Conservation (phyloP, 2,113 vertebrate genomes). For the Leptosomus discolor region DNA sequence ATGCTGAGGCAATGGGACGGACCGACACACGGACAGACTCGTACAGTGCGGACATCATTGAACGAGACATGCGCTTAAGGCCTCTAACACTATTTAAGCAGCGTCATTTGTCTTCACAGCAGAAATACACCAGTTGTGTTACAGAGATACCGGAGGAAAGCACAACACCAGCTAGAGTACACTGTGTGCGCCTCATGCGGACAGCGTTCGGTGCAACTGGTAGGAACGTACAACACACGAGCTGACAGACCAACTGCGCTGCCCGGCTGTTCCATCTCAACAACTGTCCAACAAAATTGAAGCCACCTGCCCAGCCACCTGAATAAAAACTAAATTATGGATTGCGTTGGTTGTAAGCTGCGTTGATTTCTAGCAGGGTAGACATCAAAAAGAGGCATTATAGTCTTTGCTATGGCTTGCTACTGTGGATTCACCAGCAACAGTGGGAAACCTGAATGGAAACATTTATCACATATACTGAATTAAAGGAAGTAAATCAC, state of each 20-base stretch:
- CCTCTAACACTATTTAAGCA: slow-evolving; percentile 70
- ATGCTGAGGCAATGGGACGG: background rate
- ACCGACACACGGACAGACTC: background rate
- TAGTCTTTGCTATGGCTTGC: slow-evolving; percentile 39
- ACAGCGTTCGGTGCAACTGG: background rate
- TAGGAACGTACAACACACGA: background rate
- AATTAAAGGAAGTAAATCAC: background rate
- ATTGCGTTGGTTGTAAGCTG: background rate
- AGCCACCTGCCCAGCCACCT: background rate
- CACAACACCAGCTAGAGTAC: slow-evolving; percentile 17
- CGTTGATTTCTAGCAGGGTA: background rate
- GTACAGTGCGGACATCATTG: background rate
- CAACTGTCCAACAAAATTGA: background rate
- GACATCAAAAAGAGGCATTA: slow-evolving; percentile 5
- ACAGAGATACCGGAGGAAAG: background rate
- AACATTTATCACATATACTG: background rate
- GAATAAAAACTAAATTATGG: background rate
- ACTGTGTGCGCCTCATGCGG: background rate
- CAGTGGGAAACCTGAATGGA: background rate
- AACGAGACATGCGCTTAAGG: slow-evolving; percentile 58
- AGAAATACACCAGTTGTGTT: background rate
- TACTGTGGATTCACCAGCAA: background rate
- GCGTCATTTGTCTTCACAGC: slow-evolving; percentile 49
- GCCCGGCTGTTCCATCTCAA: background rate
- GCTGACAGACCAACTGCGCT: background rate